Percentiles rank a stretch among this genome's conserved stretches.
Conservation (phyloP, 1,140 invertebrate genomes). For the Aphelinus atriplicis region DNA sequence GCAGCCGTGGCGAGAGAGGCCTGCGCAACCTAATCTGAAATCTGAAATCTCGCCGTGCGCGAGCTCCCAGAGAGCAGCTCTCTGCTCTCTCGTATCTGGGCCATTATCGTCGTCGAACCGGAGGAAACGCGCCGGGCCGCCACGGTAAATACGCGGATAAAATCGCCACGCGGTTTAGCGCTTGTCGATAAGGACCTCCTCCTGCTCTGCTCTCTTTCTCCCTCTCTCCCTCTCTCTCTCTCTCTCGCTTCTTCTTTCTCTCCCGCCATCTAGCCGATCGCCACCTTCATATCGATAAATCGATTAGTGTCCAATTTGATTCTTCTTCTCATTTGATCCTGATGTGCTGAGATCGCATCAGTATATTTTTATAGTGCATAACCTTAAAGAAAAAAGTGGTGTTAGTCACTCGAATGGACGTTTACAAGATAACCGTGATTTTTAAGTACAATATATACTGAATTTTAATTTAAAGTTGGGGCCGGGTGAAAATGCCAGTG, state of each 20-base stretch:
- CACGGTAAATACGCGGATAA: slow-evolving; percentile 45
- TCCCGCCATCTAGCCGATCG: not conserved
- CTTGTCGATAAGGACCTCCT: slow-evolving; percentile 37
- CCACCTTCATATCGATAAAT: slow-evolving; percentile 36
- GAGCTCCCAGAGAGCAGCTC: no score
- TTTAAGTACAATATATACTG: no score
- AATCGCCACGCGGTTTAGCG: slow-evolving; percentile 37
- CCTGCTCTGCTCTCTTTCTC: no score
- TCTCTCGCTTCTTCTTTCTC: no score
- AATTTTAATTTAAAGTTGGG: no score
- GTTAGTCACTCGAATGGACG: no score
- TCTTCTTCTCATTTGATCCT: not conserved
- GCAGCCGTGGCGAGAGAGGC: not conserved
- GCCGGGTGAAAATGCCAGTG: no score
- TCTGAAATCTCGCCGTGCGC: slow-evolving; percentile 26
- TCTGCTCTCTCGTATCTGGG: slow-evolving; percentile 1
- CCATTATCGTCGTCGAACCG: slow-evolving; percentile 30
- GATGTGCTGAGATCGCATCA: no score
- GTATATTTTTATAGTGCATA: no score
- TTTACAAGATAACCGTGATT: no score
- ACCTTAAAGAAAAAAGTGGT: no score
- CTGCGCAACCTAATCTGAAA: slow-evolving; percentile 26
- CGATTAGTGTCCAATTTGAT: slow-evolving; percentile 36
- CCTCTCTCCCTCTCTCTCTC: no score
- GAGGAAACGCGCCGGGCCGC: slow-evolving; percentile 29